Evolutionary conservation across 2,888 invertebrate species (phyloP).

Genomic region (Fragum sueziense): DNA sequence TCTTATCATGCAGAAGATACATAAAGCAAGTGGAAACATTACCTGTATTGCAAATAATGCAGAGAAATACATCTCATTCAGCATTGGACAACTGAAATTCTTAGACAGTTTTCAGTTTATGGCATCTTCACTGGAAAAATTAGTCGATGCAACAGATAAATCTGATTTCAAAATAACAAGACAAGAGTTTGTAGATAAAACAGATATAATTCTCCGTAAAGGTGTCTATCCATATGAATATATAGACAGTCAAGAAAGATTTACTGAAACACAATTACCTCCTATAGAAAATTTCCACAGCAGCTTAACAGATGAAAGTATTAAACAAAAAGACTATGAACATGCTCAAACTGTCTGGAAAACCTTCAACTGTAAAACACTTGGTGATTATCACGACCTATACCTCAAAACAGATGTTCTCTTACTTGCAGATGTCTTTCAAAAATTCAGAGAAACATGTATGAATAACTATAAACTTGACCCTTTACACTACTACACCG

Average conservation of each 20-base stretch:
- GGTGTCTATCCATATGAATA: slow-evolving; percentile 43
- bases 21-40: background rate
- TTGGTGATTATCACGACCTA: slow-evolving; percentile 57
- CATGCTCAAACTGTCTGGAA: slow-evolving; percentile 58
- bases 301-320: slow-evolving; percentile 40
- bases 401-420: slow-evolving; percentile 69
- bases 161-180: slow-evolving; percentile 26
- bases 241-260: slow-evolving; percentile 20
- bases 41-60: background rate
- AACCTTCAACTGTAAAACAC: slow-evolving; percentile 54
- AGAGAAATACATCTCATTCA: background rate
- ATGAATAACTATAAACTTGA: slow-evolving; percentile 66
- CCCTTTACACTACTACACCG: slow-evolving; percentile 70
- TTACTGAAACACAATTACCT: slow-evolving; percentile 50
- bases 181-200: slow-evolving; percentile 16
- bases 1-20: slow-evolving; percentile 35
- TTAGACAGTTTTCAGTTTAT: slow-evolving; percentile 38
- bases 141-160: slow-evolving; percentile 22
- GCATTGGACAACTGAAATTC: slow-evolving; percentile 38
- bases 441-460: slow-evolving; percentile 61
- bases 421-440: slow-evolving; percentile 69
- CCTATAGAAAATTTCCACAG: slow-evolving; percentile 53
- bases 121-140: slow-evolving; percentile 23
- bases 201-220: slow-evolving; percentile 15
- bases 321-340: slow-evolving; percentile 59